Percentiles rank a stretch among this genome's conserved stretches.
Evolutionary conservation across 2,113 vertebrate species (phyloP).

Genomic region (Pyxicephalus adspersus): DNA sequence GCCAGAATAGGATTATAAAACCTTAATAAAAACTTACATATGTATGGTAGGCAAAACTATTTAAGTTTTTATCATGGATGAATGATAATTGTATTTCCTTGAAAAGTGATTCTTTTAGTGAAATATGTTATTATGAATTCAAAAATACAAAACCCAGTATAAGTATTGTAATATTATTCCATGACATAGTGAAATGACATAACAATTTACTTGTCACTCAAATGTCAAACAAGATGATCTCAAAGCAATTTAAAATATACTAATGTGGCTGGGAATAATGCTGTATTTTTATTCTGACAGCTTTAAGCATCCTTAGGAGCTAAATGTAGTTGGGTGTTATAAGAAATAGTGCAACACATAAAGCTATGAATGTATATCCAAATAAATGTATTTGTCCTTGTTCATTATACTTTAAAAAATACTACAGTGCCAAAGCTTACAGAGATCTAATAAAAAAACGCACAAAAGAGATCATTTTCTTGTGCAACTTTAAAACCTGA

Average conservation of each 20-base stretch:
- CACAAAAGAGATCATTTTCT: too few relatives aligned
- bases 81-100: conserved; percentile 45
- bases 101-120: conserved; percentile 51
- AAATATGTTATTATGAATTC: conserved; percentile 54
- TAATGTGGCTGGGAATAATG: conserved; percentile 19
- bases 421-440: too few relatives aligned
- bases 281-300: conserved; percentile 5
- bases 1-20: not conserved
- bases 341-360: too few relatives aligned
- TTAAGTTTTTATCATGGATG: conserved; percentile 46
- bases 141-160: conserved; percentile 50
- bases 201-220: conserved; percentile 53
- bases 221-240: conserved; percentile 51
- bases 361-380: too few relatives aligned
- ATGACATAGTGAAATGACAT: conserved; percentile 55
- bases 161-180: conserved; percentile 53
- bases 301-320: not conserved
- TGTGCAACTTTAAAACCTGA: too few relatives aligned
- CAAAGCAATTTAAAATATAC: conserved; percentile 48
- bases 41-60: conserved; percentile 35
- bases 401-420: too few relatives aligned
- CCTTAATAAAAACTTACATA: not conserved
- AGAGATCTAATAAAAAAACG: too few relatives aligned
- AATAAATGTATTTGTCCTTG: too few relatives aligned
- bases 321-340: too few relatives aligned